These are phyloP conservation scores for Pseudopodoces humilis DNA, from an alignment of 2,113 vertebrate species.

Conservation along the genomic window DNA sequence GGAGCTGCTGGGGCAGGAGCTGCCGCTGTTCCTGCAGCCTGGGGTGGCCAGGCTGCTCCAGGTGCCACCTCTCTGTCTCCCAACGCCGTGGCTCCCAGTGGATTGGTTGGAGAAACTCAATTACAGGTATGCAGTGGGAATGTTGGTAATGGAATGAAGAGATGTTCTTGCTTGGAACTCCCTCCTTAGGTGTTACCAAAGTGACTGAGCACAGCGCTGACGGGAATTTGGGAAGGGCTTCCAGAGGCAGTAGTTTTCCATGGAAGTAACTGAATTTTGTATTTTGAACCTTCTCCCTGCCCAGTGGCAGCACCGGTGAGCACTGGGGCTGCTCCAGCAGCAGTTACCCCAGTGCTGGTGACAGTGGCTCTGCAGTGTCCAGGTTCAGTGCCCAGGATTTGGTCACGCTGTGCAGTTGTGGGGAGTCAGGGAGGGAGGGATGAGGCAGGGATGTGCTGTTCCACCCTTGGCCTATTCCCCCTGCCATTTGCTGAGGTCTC, in stretches of 20 bases:
- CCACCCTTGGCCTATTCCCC: not conserved
- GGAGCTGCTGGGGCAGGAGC: conserved; percentile 62
- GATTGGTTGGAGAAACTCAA: conserved; percentile 73
- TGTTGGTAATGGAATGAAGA: conserved; percentile 45
- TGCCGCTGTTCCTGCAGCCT: conserved; percentile 64
- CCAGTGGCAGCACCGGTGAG: not conserved
- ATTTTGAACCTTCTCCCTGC: not conserved
- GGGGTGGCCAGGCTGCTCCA: conserved; percentile 53
- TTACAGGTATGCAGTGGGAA: conserved; percentile 81
- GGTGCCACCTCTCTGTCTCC: conserved; percentile 19
- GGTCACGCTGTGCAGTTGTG: not conserved
- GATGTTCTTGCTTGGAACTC: conserved; percentile 74
- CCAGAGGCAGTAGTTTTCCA: not conserved
- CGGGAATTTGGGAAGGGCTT: not conserved
- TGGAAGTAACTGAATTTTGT: not conserved
- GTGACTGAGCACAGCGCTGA: not conserved
- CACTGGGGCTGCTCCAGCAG: not conserved
- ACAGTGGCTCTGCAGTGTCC: not conserved
- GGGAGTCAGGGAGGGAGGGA: not conserved
- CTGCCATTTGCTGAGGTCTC: not conserved
- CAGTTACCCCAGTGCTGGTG: not conserved
- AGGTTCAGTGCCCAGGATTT: not conserved
- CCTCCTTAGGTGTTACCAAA: conserved; percentile 20
- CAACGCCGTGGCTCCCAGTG: conserved; percentile 62
- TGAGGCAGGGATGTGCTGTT: not conserved